Conservation (phyloP, 1,140 invertebrate genomes). For the Drosophila ohnishii region DNA sequence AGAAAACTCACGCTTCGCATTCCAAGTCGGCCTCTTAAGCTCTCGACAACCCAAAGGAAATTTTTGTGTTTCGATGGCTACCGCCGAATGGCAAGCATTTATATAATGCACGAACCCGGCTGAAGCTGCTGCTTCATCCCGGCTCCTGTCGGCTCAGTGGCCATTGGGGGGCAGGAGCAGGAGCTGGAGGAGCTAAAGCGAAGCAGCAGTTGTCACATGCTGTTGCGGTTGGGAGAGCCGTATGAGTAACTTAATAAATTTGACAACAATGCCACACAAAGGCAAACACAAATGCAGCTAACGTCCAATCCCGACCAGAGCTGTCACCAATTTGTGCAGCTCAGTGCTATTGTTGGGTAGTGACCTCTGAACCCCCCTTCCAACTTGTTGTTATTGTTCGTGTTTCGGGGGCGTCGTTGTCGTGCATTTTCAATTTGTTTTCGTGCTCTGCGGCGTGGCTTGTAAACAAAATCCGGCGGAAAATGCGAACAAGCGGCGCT, state of each 20-base stretch:
- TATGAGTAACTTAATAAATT: slow-evolving; percentile 82
- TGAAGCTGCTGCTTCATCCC: not conserved
- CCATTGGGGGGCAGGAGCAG: not conserved
- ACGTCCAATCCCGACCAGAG: slow-evolving; percentile 45
- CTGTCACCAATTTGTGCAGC: slow-evolving; percentile 56
- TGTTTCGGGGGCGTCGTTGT: slow-evolving; percentile 17
- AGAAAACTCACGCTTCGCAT: not conserved
- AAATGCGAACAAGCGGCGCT: slow-evolving; percentile 72
- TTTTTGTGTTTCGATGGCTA: slow-evolving; percentile 25
- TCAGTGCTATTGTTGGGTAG: slow-evolving; percentile 24
- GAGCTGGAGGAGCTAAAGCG: not conserved
- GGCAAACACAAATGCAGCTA: slow-evolving; percentile 61
- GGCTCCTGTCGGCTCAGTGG: not conserved
- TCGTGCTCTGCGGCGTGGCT: slow-evolving; percentile 69
- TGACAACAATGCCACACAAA: slow-evolving; percentile 74
- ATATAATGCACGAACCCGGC: slow-evolving; percentile 3
- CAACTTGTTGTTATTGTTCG: slow-evolving; percentile 29
- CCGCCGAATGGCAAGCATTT: slow-evolving; percentile 11
- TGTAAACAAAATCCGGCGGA: slow-evolving; percentile 81
- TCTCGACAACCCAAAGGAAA: slow-evolving; percentile 12
- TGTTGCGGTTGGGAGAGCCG: slow-evolving; percentile 38
- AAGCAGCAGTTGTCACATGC: slow-evolving; percentile 17
- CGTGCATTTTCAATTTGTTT: slow-evolving; percentile 78
- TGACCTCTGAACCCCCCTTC: not conserved
- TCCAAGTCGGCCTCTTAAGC: slow-evolving; percentile 13